Conservation (phyloP, 2,888 invertebrate genomes). For the Ochropleura plecta region DNA sequence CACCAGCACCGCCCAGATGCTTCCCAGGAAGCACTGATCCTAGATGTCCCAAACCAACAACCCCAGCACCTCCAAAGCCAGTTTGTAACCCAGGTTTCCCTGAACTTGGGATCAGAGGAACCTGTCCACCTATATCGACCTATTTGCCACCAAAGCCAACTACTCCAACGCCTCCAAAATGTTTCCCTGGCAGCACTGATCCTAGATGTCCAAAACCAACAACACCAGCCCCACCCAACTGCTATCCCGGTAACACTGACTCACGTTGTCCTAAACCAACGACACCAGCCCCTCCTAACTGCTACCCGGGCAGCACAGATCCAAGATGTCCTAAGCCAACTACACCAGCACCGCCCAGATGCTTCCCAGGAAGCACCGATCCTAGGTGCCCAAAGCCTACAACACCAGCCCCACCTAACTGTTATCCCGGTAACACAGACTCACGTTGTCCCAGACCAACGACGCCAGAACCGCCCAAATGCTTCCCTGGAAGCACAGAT, state of each 20-base stretch:
- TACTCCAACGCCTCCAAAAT: slow-evolving; percentile 42
- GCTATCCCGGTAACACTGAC: slow-evolving; percentile 75
- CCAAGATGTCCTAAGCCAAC: slow-evolving; percentile 70
- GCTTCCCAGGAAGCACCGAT: slow-evolving; percentile 55
- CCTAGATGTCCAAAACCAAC: slow-evolving; percentile 39
- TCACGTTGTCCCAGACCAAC: slow-evolving; percentile 39
- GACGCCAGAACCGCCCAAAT: slow-evolving; percentile 62
- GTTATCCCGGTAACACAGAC: slow-evolving; percentile 41
- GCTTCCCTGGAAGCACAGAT: background rate
- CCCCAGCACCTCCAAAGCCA: slow-evolving; percentile 53
- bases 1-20: slow-evolving; percentile 52
- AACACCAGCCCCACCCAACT: slow-evolving; percentile 66
- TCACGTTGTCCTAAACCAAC: slow-evolving; percentile 76
- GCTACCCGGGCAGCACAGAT: slow-evolving; percentile 75
- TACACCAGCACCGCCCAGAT: slow-evolving; percentile 47
- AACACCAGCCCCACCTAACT: slow-evolving; percentile 50
- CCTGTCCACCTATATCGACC: slow-evolving; percentile 69
- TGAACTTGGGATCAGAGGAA: slow-evolving; percentile 61
- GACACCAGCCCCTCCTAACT: slow-evolving; percentile 41
- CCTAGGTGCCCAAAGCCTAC: slow-evolving; percentile 68
- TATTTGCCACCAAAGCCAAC: slow-evolving; percentile 43
- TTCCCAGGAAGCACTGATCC: slow-evolving; percentile 55
- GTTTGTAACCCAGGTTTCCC: slow-evolving; percentile 59
- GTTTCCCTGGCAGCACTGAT: slow-evolving; percentile 40
- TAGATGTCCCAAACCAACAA: slow-evolving; percentile 68